Base-by-base conservation (phyloP, 2,888 invertebrate species). In the Palloptera scutellata region DNA sequence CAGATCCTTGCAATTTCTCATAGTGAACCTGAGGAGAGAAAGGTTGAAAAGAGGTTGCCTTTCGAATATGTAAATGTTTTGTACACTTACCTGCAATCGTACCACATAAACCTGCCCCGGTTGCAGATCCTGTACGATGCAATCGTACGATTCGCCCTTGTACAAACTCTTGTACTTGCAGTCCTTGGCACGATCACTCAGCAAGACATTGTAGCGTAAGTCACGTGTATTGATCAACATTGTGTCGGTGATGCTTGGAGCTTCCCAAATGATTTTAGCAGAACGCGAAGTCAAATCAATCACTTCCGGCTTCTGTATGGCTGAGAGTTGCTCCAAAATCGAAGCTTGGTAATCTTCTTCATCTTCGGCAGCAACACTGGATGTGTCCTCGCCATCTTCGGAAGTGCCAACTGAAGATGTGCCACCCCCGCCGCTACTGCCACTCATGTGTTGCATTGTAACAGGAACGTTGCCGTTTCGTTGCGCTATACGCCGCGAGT, bases 101-200 rank as follows among this genome's bases (percentile, higher is more conserved):
- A 95, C 91, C 69, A 91, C 90, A 86, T 95, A 96, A 81, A 94
- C 93, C 81, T 92, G 92, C n/a, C 93, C 94, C 13, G 96, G 95
- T 82, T 91, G 90, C 78, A 96, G 86, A 85, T 95, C 94, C 83
- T 93, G 91, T 71, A 96, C 91, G 76, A 92, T 89, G 86, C 93
- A 92, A 55, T 92, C 91, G 67, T 91, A 87, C 42, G 92, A 91
- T 73, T 89, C 87, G 58, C 94, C 94, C 75, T 90, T 91, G 83
- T 94, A 94, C 73, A 95, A 92, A 71, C 91, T 91, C 86, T 93
- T 93, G 86, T 93, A 95, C 80, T 93, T 91, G 81, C 92, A 92
- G 75, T 94, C 92, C 79, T 92, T 89, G 68, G 89, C 89, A 76
- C 90, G 89, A 80, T 92, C 95, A 77, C 91, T 92, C 72, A 95